Conservation (phyloP, 2,113 vertebrate genomes). For the Willisornis vidua region DNA sequence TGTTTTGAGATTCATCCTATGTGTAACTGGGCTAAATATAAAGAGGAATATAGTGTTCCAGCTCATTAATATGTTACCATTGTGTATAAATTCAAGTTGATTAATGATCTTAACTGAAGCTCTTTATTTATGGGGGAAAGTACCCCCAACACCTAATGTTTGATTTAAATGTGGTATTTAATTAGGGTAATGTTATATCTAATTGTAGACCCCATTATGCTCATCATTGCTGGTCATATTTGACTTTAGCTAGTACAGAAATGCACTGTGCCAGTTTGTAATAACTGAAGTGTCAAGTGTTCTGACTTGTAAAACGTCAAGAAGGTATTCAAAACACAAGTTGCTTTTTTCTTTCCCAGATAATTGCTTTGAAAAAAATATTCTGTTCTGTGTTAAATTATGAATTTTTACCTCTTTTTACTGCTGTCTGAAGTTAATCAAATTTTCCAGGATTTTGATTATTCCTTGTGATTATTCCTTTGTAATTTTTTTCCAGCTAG, state of each 20-base stretch:
- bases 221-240: background rate
- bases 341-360: background rate
- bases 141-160: background rate
- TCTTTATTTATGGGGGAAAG: background rate
- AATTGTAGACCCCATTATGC: background rate
- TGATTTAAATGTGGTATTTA: background rate
- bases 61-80: background rate
- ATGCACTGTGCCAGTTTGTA: background rate
- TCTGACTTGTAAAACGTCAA: background rate
- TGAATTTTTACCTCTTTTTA: background rate
- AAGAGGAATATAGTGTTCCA: background rate
- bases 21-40: background rate
- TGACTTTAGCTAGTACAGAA: background rate
- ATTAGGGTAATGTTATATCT: background rate
- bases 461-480: background rate
- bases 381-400: background rate
- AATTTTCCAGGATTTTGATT: background rate
- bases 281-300: background rate
- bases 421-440: background rate
- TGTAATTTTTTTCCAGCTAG: background rate
- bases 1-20: background rate
- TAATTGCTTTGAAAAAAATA: background rate
- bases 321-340: background rate
- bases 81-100: background rate
- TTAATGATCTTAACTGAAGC: background rate